These are phyloP conservation scores for Ispidina lecontei DNA, from an alignment of 2,797 vertebrate species.

Conservation along the genomic window DNA sequence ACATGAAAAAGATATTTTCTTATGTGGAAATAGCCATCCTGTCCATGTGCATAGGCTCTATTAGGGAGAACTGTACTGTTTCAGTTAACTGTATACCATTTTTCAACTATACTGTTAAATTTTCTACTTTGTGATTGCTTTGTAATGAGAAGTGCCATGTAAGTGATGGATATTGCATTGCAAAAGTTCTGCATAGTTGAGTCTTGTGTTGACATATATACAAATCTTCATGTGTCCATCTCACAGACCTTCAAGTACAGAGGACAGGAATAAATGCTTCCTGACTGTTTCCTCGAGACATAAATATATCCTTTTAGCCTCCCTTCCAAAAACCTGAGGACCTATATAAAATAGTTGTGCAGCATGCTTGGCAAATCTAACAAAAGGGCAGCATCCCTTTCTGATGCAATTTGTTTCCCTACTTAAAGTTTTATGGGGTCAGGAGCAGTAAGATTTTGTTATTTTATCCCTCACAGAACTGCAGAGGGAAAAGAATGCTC, in stretches of 20 bases:
- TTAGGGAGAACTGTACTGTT: neutral
- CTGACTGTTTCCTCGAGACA: neutral
- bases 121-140: conserved; percentile 32
- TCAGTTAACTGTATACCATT: neutral
- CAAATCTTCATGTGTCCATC: conserved; percentile 34
- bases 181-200: conserved; percentile 32
- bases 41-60: neutral
- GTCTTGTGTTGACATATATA: conserved; percentile 2
- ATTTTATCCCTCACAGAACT: conserved; percentile 34
- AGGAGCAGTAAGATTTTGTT: conserved; percentile 47
- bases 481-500: neutral
- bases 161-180: conserved; percentile 24
- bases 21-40: neutral
- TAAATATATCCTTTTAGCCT: conserved; percentile 18
- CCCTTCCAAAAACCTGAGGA: neutral
- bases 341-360: neutral
- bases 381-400: conserved; percentile 16
- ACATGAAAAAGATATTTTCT: neutral
- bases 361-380: neutral
- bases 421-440: conserved; percentile 47
- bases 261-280: neutral
- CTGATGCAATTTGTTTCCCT: conserved; percentile 46
- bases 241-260: conserved; percentile 9
- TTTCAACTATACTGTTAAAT: conserved; percentile 36
- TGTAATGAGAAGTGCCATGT: conserved; percentile 25